These are phyloP conservation scores for Dicrurus megarhynchus DNA, from an alignment of 2,113 vertebrate genomes.

Conservation along the genomic window DNA sequence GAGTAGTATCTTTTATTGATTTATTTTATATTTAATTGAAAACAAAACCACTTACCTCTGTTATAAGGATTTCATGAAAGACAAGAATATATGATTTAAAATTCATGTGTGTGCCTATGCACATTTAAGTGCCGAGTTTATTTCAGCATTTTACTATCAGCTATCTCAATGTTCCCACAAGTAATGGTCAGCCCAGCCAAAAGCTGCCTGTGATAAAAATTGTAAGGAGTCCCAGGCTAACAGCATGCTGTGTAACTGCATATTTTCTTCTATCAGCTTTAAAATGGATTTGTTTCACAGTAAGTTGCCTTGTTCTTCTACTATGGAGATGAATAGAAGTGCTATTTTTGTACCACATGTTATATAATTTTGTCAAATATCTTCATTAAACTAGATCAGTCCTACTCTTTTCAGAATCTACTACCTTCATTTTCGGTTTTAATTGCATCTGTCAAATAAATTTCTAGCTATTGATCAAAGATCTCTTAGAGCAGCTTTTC, in stretches of 20 bases:
- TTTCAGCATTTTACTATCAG: background rate
- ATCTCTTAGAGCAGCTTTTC: background rate
- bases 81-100: background rate
- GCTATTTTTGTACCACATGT: background rate
- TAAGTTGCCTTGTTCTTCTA: background rate
- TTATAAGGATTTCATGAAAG: background rate
- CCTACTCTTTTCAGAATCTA: background rate
- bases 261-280: background rate
- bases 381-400: background rate
- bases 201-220: background rate
- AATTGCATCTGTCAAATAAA: background rate
- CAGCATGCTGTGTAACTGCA: background rate
- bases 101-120: background rate
- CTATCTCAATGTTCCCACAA: background rate
- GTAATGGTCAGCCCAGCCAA: background rate
- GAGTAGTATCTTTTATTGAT: background rate
- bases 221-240: background rate
- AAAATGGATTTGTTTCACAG: background rate
- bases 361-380: constrained; percentile 19
- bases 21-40: background rate
- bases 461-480: background rate
- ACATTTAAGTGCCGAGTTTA: background rate
- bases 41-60: background rate
- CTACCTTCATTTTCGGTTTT: background rate
- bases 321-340: background rate